A percentile compares a stretch with the other conserved stretches of the same genome.
phyloP scores from a whole-genome alignment of 2,113 vertebrate species.

The Heterotis niloticus region DNA sequence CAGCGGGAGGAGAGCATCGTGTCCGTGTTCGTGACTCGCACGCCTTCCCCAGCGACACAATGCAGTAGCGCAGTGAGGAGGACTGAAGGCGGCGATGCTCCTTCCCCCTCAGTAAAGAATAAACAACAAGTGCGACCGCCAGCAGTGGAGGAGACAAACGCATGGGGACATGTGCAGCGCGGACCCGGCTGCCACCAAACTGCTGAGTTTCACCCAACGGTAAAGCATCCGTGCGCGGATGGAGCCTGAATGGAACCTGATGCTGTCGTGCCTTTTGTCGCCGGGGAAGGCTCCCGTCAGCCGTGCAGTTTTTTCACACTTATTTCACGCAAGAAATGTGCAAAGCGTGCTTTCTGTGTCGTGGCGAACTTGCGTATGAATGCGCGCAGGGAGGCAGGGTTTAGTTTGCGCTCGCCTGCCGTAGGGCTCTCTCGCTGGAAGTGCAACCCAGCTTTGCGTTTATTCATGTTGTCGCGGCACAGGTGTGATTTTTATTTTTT shows the following conservation, averaged over 20 bases:
- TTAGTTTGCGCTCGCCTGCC: background rate
- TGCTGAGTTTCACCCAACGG: slow-evolving; percentile 72
- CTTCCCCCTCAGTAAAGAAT: slow-evolving; percentile 41
- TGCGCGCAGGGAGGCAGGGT: background rate
- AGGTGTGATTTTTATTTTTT: too few relatives aligned
- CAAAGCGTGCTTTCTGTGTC: background rate
- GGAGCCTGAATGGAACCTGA: too few relatives aligned
- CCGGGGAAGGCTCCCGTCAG: background rate
- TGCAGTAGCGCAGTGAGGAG: slow-evolving; percentile 5
- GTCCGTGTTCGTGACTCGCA: background rate
- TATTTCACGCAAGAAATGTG: too few relatives aligned
- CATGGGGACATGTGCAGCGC: slow-evolving; percentile 65
- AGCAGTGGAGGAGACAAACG: slow-evolving; percentile 44
- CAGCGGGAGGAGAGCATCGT: background rate
- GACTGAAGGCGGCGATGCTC: slow-evolving; percentile 50
- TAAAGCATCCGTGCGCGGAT: slow-evolving; percentile 47
- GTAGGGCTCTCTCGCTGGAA: too few relatives aligned
- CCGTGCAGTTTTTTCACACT: too few relatives aligned
- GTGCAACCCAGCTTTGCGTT: too few relatives aligned
- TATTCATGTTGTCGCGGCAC: too few relatives aligned
- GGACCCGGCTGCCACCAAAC: slow-evolving; percentile 65
- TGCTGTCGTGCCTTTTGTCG: background rate
- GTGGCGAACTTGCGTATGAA: background rate
- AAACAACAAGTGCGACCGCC: slow-evolving; percentile 38
- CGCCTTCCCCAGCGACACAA: slow-evolving; percentile 13